Evolutionary conservation across 1,140 invertebrate species (phyloP).

Genomic region (Eurytemora carolleeae): DNA sequence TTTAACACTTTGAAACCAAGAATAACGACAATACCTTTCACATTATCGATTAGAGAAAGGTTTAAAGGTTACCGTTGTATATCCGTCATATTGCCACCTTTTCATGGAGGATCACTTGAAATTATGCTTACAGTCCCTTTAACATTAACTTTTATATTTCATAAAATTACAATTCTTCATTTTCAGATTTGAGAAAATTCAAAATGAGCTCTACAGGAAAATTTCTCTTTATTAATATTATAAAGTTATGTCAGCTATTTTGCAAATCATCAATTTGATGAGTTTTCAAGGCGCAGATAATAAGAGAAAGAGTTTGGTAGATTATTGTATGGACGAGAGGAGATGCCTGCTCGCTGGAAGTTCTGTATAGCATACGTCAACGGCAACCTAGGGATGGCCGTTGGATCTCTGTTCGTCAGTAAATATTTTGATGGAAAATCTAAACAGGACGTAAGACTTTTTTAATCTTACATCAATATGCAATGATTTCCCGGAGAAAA

Average conservation of each 20-base stretch:
- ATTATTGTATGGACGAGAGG: conserved; percentile 43
- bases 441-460: conserved; percentile 43
- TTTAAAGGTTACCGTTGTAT: too few species aligned
- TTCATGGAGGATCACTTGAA: too few species aligned
- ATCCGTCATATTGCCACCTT: too few species aligned
- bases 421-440: conserved; percentile 64
- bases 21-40: too few species aligned
- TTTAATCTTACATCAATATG: conserved; percentile 2
- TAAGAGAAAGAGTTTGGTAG: conserved; percentile 19
- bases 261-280: conserved; percentile 15
- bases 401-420: conserved; percentile 61
- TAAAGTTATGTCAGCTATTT: conserved; percentile 20
- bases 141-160: conserved; percentile 44
- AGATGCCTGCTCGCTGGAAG: conserved; percentile 54
- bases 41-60: too few species aligned
- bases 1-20: too few species aligned
- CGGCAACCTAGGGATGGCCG: conserved; percentile 59
- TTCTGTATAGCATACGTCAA: conserved; percentile 60
- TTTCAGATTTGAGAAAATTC: conserved; percentile 7
- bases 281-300: conserved; percentile 15
- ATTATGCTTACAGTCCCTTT: too few species aligned
- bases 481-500: neutral
- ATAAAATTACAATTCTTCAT: conserved; percentile 22
- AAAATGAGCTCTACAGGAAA: neutral
- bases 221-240: too few species aligned